phyloP scores from a whole-genome alignment of 2,888 invertebrate species.

The Cataglyphis livida region DNA sequence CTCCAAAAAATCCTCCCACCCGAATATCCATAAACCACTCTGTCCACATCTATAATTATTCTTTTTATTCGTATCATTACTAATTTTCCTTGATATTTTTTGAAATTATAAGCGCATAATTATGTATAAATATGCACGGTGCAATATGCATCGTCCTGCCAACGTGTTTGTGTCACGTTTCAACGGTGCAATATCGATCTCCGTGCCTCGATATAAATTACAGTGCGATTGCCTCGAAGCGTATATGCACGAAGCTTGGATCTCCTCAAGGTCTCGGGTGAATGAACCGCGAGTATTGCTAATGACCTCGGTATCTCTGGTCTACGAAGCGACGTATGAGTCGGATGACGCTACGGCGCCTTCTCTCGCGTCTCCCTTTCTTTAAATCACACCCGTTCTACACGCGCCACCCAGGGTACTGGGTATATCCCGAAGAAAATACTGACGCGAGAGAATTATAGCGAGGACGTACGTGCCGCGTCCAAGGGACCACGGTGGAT shows the following conservation, averaged over 20 bases:
- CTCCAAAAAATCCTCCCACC: neutral
- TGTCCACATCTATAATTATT: neutral
- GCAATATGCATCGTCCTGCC: neutral
- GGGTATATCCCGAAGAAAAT: conserved; percentile 20
- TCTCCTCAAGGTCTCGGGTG: conserved; percentile 76
- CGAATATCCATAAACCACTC: neutral
- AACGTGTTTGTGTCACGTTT: neutral
- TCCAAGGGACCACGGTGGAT: conserved; percentile 32
- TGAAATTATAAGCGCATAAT: neutral
- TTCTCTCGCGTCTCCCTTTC: conserved; percentile 41
- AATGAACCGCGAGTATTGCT: conserved; percentile 72
- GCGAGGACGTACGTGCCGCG: conserved; percentile 40
- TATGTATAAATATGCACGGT: neutral
- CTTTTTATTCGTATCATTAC: neutral
- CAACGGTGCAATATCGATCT: conserved; percentile 12
- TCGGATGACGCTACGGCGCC: conserved; percentile 32
- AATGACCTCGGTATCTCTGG: conserved; percentile 46
- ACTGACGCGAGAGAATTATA: conserved; percentile 26
- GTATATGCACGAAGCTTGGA: conserved; percentile 4
- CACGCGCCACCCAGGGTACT: neutral
- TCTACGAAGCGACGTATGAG: conserved; percentile 23
- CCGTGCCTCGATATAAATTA: conserved; percentile 35
- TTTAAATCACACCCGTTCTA: conserved; percentile 40
- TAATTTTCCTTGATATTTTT: neutral
- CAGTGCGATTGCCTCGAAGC: conserved; percentile 36